Evolutionary conservation across 2,888 invertebrate genomes (phyloP), one percentile per base, ranked within the genome.

Genomic region (Hyposoter didymator): DNA sequence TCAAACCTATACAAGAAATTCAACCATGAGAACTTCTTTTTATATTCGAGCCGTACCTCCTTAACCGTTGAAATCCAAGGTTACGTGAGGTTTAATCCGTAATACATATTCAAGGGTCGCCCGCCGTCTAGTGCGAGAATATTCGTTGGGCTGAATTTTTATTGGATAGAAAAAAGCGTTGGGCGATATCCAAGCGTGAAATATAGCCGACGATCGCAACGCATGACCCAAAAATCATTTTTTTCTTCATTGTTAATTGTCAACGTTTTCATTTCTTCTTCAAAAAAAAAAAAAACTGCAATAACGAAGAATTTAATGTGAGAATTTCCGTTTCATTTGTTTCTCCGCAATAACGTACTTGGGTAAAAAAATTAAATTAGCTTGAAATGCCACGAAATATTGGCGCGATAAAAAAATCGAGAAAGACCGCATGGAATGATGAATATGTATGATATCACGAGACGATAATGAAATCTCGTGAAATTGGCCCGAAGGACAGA

Each of bases 401-500:
- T 28, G 28, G 59, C 12, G 14, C 19, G 73, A 73, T 39, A 17
- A 39, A 55, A 55, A 74, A 62, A 12, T 55, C 55, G 55, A 35
- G 47, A 7, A 47, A 75, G 8, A 39, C 28, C 28, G n/a, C 43
- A n/a, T n/a, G 32, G 35, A 49, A 43, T 35, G n/a, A 64, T 64
- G 35, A 47, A 75, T 59, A 62, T 19, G 19, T 47, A 39, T 64
- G 64, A 64, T 22, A 74, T 74, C 59, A 43, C 43, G 74, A 43
- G 55, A 55, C 35, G 19, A 43, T 62, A 62, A 59, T 62, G 74
- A 75, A 70, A 19, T 75, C 32, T 55, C 64, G 19, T 19, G 64
- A 75, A 43, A 74, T 74, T 74, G 59, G 39, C 39, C 45, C 74
- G 47, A 72, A 72, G 52, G 72, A 72, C 75, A 32, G 62, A 74